Conservation (phyloP, 2,113 vertebrate species). For the Paracanthobrama guichenoti region DNA sequence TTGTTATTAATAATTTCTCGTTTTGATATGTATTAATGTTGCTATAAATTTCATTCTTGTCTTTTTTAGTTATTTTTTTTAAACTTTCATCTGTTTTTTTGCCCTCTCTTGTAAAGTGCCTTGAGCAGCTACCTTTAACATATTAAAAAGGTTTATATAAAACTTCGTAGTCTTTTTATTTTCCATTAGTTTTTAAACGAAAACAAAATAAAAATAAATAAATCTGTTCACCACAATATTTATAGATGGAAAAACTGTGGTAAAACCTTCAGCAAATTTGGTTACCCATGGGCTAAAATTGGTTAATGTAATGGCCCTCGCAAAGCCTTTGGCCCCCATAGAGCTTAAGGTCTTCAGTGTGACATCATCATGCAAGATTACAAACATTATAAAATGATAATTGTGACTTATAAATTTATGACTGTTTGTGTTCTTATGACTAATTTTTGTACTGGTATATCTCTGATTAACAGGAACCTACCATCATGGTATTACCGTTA, state of each 20-base stretch:
- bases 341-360: background rate
- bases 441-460: background rate
- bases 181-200: too few species aligned
- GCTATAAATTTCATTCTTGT: too few species aligned
- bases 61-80: too few species aligned
- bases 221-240: background rate
- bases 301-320: background rate
- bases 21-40: too few species aligned
- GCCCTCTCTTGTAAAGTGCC: background rate
- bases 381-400: background rate
- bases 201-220: too few species aligned
- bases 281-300: background rate
- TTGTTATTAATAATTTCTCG: background rate
- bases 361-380: background rate
- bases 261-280: background rate
- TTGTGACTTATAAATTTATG: background rate
- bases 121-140: background rate
- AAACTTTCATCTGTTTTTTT: background rate
- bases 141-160: too few species aligned
- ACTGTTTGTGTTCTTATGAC: background rate
- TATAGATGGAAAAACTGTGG: background rate
- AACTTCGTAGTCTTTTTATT: too few species aligned
- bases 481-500: conserved; percentile 78
- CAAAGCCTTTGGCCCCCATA: background rate
- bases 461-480: conserved; percentile 62